Base-by-base conservation (phyloP, 2,113 vertebrate genomes). In the Sterna hirundo region DNA sequence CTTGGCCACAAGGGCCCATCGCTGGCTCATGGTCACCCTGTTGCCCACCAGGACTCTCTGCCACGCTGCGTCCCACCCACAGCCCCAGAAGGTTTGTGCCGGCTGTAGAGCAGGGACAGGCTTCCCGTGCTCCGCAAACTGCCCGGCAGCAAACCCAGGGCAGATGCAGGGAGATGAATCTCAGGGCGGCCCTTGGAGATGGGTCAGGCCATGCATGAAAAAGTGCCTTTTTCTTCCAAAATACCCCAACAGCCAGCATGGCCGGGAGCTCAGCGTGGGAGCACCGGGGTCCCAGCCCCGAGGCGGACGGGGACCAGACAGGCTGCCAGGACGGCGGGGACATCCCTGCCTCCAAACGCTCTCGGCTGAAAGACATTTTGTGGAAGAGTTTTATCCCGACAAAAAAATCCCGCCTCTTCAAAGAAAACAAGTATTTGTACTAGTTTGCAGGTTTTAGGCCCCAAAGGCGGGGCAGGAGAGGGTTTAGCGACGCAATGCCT, bases 11-110 rank as follows among this genome's bases (percentile, higher is more conserved):
- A 40, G 40, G 40, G 40, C 40, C 9, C 11, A 47, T 47, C 10
- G 46, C 46, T 47, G 46, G 46, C 46, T 47, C 9, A 47, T 20
- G 46, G 46, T 9, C 46, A 47, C 17, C 46, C 46, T 21, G 46
- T 47, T 47, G 46, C 21, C 46, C 46, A 10, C 46, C 20, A 21
- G 46, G 46, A 20, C 51, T 26, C 17, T 8, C 25, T 4, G 3
- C 11, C 7, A 23, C 0, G 0, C n/a, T 6, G 55, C 27, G 71
- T 55, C 57, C 83, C 42, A n/a, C 5, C 18, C 87, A 30, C 61
- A 34, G 13, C 10, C 30, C 19, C 60, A 36, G 6, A 11, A 7
- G 58, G 9, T 3, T 51, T 44, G 30, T 27, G 66, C 38, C 15
- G 40, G 69, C 47, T 77, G 69, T 65, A 25, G 44, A 46, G 58